phyloP scores from a whole-genome alignment of 2,888 invertebrate genomes.

The Pandemis heparana region DNA sequence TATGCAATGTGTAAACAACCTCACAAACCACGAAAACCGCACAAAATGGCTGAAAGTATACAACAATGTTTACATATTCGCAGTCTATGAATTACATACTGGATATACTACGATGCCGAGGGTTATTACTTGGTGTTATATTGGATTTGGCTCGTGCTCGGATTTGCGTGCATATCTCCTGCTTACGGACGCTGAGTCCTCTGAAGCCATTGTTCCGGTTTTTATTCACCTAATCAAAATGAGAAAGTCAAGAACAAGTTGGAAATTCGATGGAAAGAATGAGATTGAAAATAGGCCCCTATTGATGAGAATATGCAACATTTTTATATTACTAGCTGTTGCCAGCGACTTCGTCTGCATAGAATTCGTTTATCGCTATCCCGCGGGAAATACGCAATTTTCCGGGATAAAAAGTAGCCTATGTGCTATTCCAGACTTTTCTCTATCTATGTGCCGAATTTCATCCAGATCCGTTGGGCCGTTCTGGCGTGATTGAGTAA shows the following conservation, averaged over 20 bases:
- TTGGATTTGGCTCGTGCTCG: constrained; percentile 23
- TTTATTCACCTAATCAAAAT: constrained; percentile 14
- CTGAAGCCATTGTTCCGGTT: constrained; percentile 13
- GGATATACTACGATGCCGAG: background rate
- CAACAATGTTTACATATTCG: constrained; percentile 8
- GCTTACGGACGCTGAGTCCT: constrained; percentile 1
- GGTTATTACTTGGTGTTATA: constrained; percentile 8
- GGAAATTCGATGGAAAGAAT: background rate
- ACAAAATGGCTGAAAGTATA: background rate
- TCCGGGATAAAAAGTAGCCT: no score
- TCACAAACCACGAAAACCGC: no score
- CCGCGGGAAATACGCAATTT: no score
- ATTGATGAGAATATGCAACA: background rate
- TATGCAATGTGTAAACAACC: no score
- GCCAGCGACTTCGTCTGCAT: no score
- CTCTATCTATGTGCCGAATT: no score
- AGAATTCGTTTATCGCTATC: no score
- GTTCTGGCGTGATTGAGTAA: no score
- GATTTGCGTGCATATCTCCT: constrained; percentile 15
- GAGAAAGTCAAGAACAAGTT: constrained; percentile 1
- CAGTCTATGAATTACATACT: no score
- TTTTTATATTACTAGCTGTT: no score
- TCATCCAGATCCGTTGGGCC: no score
- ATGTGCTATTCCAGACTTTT: no score
- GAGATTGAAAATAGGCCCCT: background rate